These are phyloP conservation scores for Cephus pygmeus DNA, from an alignment of 2,888 invertebrate genomes.

Conservation along the genomic window DNA sequence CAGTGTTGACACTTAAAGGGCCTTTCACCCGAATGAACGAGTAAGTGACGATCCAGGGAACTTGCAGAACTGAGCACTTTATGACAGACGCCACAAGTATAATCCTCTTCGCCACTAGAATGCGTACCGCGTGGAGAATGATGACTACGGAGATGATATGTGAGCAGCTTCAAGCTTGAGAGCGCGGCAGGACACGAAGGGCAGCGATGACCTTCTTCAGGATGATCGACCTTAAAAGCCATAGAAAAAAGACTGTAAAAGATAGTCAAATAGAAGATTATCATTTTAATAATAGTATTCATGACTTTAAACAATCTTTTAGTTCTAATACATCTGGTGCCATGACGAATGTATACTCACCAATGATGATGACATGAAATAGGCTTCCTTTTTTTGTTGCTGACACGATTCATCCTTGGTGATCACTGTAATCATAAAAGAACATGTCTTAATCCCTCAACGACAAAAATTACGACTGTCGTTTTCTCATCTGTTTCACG, in stretches of 20 bases:
- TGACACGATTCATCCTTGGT: slow-evolving; percentile 44
- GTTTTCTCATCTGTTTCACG: not conserved
- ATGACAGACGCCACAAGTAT: slow-evolving; percentile 75
- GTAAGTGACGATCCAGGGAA: slow-evolving; percentile 82
- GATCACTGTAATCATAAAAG: slow-evolving; percentile 21
- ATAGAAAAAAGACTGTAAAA: not conserved
- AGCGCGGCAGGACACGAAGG: slow-evolving; percentile 53
- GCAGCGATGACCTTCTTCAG: slow-evolving; percentile 46
- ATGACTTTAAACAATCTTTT: no score
- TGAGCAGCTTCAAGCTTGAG: slow-evolving; percentile 46
- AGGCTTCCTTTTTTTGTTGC: slow-evolving; percentile 40
- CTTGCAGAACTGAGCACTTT: slow-evolving; percentile 82
- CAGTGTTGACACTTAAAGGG: slow-evolving; percentile 84
- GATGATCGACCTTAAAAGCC: slow-evolving; percentile 16
- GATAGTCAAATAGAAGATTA: not conserved
- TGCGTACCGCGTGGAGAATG: slow-evolving; percentile 54
- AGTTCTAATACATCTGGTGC: not conserved
- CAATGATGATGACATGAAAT: slow-evolving; percentile 53
- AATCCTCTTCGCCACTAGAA: slow-evolving; percentile 66
- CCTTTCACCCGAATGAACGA: slow-evolving; percentile 85
- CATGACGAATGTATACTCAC: slow-evolving; percentile 33
- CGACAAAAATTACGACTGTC: not conserved
- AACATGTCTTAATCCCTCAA: not conserved
- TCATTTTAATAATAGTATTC: not conserved
- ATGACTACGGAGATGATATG: slow-evolving; percentile 54